Evolutionary conservation across 2,888 invertebrate genomes (phyloP), one percentile per base, ranked within the genome.

Genomic region (Celastrina argiolus): DNA sequence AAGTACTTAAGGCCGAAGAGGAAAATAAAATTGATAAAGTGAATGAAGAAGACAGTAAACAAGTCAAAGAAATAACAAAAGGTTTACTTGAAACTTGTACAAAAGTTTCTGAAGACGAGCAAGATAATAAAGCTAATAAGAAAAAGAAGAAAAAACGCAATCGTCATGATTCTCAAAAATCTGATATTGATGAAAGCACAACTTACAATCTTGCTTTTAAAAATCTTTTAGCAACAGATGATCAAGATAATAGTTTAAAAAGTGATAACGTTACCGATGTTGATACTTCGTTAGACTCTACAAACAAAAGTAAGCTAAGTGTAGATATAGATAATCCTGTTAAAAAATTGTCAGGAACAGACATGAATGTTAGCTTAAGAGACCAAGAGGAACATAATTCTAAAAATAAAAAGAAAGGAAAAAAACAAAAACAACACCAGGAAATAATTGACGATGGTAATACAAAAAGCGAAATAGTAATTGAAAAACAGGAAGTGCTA

Each of bases 71-170:
- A 61, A 69, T 66, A 7, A 68, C 70, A 31, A 66, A 68, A 67
- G 66, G 63, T 34, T 65, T 42, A n/a, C 18, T 41, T 26, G 67
- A 65, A 51, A 34, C 28, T 63, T 36, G 8, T 7, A 28, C 51
- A 59, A 22, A 66, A 65, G 34, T 65, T n/a, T 4, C 59, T 28
- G 56, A 58, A 16, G 64, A 64, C 22, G 79, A 81, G 63, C 74
- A 71, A 68, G 84, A 86, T 77, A 66, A 28, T 70, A 7, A 67
- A 66, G 45, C 75, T 0, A 83, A 82, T 71, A 89, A 88, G 74
- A 89, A 88, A 71, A 88, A 85, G 68, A 88, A 89, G 68, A 88
- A 88, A 70, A 88, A 88, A 69, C 87, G 85, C 69, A 73, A 75
- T 68, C 74, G 76, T 5, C 78, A 72, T 71, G 89, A 88, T 72